phyloP scores from a whole-genome alignment of 2,888 invertebrate species.

The Liopterus haemorrhoidalis region DNA sequence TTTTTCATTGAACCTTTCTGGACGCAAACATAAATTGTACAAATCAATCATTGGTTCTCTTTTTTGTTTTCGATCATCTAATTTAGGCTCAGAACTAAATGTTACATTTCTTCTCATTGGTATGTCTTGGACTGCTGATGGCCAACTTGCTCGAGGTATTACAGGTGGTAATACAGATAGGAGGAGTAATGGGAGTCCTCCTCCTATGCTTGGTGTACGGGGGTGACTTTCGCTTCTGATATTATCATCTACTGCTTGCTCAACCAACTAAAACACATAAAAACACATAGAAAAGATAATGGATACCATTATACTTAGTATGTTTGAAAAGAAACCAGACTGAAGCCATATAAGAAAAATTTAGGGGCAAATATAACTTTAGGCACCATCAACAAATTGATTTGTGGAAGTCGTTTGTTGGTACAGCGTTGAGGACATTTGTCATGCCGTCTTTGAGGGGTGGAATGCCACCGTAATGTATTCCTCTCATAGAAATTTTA shows the following conservation, averaged over 20 bases:
- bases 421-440: too few relatives aligned
- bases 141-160: conserved; percentile 72
- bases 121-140: conserved; percentile 62
- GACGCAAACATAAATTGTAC: conserved; percentile 49
- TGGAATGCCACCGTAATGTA: too few relatives aligned
- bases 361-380: too few relatives aligned
- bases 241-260: conserved; percentile 28
- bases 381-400: too few relatives aligned
- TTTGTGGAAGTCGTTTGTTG: too few relatives aligned
- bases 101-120: conserved; percentile 57
- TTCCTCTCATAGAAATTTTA: too few relatives aligned
- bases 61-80: conserved; percentile 45
- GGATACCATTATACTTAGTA: too few relatives aligned
- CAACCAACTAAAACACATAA: conserved; percentile 27
- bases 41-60: conserved; percentile 55
- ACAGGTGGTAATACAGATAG: conserved; percentile 69
- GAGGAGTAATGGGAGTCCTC: conserved; percentile 63
- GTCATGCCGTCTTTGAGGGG: too few relatives aligned
- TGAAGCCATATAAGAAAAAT: too few relatives aligned
- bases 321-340: too few relatives aligned
- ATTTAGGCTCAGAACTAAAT: conserved; percentile 61
- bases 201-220: conserved; percentile 61
- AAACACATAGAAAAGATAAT: conserved; percentile 7
- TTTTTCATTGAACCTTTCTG: conserved; percentile 20
- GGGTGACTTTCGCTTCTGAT: conserved; percentile 31